These are phyloP conservation scores for Leiothrix lutea DNA, from an alignment of 2,113 vertebrate genomes.

Conservation along the genomic window DNA sequence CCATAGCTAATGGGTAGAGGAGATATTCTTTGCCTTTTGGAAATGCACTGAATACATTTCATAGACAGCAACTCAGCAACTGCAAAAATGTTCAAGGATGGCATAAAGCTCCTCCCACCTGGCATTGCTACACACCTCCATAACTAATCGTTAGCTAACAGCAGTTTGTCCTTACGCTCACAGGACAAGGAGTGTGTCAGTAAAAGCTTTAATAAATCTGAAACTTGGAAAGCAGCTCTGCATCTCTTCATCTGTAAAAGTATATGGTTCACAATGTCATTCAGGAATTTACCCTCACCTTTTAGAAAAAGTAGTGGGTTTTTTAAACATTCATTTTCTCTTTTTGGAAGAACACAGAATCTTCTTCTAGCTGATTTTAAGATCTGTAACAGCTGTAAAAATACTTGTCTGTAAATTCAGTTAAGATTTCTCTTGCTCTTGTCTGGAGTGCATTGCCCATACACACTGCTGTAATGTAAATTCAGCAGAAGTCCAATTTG, in stretches of 20 bases:
- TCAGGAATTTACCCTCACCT: background rate
- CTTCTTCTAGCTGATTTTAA: background rate
- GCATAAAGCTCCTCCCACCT: background rate
- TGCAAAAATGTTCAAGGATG: background rate
- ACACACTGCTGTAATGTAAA: background rate
- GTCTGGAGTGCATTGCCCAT: background rate
- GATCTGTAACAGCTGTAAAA: background rate
- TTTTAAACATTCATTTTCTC: background rate
- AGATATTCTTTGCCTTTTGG: background rate
- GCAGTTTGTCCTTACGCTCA: background rate
- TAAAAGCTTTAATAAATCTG: background rate
- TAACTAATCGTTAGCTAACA: background rate
- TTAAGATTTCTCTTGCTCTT: slow-evolving; percentile 22
- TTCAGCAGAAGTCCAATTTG: slow-evolving; percentile 32
- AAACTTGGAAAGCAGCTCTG: background rate
- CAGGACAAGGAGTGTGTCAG: background rate
- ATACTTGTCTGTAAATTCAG: background rate
- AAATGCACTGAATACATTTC: background rate
- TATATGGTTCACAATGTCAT: background rate
- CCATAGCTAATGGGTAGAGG: background rate
- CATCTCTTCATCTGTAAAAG: background rate
- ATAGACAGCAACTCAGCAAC: background rate
- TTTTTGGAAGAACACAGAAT: background rate
- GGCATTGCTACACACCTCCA: rapidly evolving
- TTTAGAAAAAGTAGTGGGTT: background rate